Evolutionary conservation across 2,888 invertebrate genomes (phyloP), one percentile per base, ranked within the genome.

Genomic region (Pterostichus madidus): DNA sequence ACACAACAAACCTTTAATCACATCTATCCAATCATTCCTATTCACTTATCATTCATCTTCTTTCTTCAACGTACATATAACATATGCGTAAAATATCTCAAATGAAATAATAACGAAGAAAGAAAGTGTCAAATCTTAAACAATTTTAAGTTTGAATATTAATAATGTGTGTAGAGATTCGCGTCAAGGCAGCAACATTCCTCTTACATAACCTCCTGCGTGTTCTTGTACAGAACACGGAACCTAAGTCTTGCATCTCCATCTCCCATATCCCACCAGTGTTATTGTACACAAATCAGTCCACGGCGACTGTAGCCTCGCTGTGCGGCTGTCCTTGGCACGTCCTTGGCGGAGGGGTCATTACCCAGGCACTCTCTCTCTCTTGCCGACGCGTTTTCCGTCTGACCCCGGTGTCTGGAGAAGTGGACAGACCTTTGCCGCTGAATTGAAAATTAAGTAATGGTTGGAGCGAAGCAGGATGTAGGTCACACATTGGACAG

Each of bases 221-320:
- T 49, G n/a, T 49, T 49, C n/a, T 4, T 49, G 11, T 5, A 11
- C 8, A 10, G 11, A 59, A 59, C 59, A 31, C 59, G 59, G 59
- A 59, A 59, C 59, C 24, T 5, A 39, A 39, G 24, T 24, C 53
- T 17, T 6, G 10, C 53, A 17, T 53, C 17, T 15, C 53, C 17
- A 13, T 17, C 24, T 15, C 15, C 53, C 53, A 17, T 13, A 53
- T 53, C 53, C 15, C 53, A 32, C 13, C 32, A 35, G 31, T 24
- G 59, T 59, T 68, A 68, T 68, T 68, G 68, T 68, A 68, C 68
- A 68, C 68, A 68, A 68, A 68, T 68, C 68, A 68, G 39, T 15
- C 13, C 15, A 17, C 53, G 53, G 13, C 2, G 53, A 17, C 15
- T 53, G n/a, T 10, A 13, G 24, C 15, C 39, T 35, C 31, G 44